Percentiles rank a stretch among this genome's conserved stretches.
Conservation (phyloP, 2,797 vertebrate species). For the Rhynchotus rufescens region DNA sequence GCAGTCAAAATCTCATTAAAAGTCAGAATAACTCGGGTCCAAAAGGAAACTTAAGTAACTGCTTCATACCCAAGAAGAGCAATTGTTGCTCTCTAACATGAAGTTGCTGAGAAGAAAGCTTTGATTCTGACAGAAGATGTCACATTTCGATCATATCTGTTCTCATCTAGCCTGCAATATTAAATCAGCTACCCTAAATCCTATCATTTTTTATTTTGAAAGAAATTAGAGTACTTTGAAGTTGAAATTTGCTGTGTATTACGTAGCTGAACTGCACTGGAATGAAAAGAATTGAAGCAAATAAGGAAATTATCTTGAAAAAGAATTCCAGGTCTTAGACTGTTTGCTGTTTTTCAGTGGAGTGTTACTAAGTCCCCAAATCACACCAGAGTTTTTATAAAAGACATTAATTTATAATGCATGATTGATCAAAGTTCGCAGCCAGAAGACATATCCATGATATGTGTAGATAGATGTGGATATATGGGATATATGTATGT, state of each 20-base stretch:
- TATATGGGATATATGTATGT: neutral
- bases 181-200: neutral
- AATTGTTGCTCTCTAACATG: neutral
- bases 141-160: neutral
- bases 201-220: neutral
- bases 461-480: neutral
- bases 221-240: neutral
- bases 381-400: neutral
- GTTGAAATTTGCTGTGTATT: neutral
- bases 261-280: neutral
- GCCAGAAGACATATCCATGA: neutral
- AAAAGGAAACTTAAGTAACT: neutral
- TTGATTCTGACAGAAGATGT: neutral
- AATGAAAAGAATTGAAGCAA: neutral
- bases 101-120: neutral
- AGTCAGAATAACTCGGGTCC: neutral
- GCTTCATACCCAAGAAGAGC: neutral
- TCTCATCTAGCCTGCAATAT: neutral
- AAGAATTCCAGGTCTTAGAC: neutral
- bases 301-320: neutral
- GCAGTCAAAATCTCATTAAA: neutral
- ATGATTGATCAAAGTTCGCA: neutral
- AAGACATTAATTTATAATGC: neutral
- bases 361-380: neutral
- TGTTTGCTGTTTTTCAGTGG: neutral